Percentiles rank a stretch among this genome's conserved stretches.
These are phyloP conservation scores for Dromiciops gliroides DNA, from an alignment of 2,113 vertebrate species.

Conservation along the genomic window DNA sequence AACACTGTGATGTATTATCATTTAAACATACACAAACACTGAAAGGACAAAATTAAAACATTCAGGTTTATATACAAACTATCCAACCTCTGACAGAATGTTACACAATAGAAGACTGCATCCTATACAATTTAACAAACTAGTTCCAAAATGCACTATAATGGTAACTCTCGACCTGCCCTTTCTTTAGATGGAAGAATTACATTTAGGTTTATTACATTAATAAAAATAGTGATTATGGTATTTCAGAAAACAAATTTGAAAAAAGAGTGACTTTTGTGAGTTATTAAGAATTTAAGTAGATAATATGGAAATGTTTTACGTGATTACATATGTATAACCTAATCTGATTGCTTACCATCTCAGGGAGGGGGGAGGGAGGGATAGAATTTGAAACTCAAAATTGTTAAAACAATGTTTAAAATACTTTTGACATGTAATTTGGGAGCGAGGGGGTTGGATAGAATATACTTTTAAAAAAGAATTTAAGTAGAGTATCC, in stretches of 20 bases:
- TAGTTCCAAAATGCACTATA: neutral
- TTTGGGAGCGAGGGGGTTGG: too few relatives aligned
- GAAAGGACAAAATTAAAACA: neutral
- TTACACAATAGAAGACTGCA: neutral
- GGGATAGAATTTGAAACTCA: too few relatives aligned
- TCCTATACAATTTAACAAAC: neutral
- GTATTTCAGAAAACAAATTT: neutral
- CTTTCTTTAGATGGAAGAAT: neutral
- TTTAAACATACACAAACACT: neutral
- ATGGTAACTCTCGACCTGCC: neutral
- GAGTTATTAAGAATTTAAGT: too few relatives aligned
- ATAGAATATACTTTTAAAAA: too few relatives aligned
- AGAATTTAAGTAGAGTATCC: too few relatives aligned
- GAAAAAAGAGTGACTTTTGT: neutral
- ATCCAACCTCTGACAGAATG: neutral
- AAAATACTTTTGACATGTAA: too few relatives aligned
- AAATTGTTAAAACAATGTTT: too few relatives aligned
- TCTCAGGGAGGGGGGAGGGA: too few relatives aligned
- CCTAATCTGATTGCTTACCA: too few relatives aligned
- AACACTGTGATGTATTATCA: neutral
- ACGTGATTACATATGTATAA: too few relatives aligned
- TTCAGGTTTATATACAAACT: neutral
- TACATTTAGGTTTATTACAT: neutral
- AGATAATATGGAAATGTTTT: too few relatives aligned
- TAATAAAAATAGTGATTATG: neutral